Base-by-base conservation (phyloP, 2,888 invertebrate genomes). In the Ganaspis brasiliensis region DNA sequence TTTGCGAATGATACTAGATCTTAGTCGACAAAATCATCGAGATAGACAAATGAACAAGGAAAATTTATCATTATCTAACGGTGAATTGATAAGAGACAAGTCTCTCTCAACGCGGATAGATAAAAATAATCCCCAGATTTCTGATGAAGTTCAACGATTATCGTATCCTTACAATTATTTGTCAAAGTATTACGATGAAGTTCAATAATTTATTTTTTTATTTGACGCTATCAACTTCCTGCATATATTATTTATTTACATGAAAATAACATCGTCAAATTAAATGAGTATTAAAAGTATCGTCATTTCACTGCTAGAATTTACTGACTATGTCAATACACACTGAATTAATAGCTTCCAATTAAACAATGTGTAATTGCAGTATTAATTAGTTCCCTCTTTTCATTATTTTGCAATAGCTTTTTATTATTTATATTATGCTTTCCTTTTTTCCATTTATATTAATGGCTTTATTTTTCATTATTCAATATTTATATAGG, bases 141-240 rank as follows among this genome's bases (percentile, higher is more conserved):
- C 19, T 24, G 45, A 67, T 67, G 21, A 45, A 67, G 59, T 61
- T 56, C 71, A 40, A 40, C 73, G 73, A 40, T 61, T 57, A 61
- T 70, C 70, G 9, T 63, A 79, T 37, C 74, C 76, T 24, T 74
- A 77, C 55, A 79, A 83, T 35, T 37, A 76, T 24, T 72, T 82
- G 26, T 78, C 74, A 14, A 85, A 83, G 72, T 86, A 82, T 73
- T 86, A 84, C 21, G 81, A 81, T 19, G 79, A 82, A 52, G 26
- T 77, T 37, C 80, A 87, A 79, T 86, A 86, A 80, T 79, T 14
- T 56, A 10, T n/a, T 1, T n/a, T 19, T 10, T 72, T 19, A 9
- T 56, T 21, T 37, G 16, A 52, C 12, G n/a, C 12, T 19, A 71
- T 35, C 35, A 35, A 56, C 14, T 55, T 61, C 56, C 19, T 72